phyloP scores from a whole-genome alignment of 2,113 vertebrate species.

The Crotalus tigris region DNA sequence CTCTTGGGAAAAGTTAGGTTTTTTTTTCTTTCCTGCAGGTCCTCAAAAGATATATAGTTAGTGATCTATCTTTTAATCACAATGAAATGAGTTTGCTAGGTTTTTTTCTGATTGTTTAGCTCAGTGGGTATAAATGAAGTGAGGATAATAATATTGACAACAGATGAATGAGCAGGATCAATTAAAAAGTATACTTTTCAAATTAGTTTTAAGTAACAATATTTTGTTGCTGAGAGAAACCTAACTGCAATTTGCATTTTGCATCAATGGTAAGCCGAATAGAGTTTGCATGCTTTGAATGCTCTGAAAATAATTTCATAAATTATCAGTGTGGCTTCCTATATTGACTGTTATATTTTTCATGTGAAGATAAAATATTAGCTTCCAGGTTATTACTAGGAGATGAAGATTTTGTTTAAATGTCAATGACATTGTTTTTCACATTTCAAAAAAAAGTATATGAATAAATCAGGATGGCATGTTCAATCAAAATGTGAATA shows the following conservation, averaged over 20 bases:
- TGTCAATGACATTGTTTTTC: not conserved
- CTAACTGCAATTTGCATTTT: not conserved
- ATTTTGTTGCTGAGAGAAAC: not conserved
- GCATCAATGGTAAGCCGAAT: not conserved
- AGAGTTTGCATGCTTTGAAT: not conserved
- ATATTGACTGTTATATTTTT: not conserved
- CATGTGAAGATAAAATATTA: constrained; percentile 24
- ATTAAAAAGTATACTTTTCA: not conserved
- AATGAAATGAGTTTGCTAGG: not conserved
- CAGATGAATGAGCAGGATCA: not conserved
- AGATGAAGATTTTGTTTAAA: not conserved
- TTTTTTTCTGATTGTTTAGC: not conserved
- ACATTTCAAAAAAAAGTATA: not conserved
- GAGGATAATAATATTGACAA: not conserved
- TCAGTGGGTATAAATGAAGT: not conserved
- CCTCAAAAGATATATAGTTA: not conserved
- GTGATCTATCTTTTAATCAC: not conserved
- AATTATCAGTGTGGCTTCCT: not conserved
- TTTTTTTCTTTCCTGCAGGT: not conserved
- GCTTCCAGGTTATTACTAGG: constrained; percentile 6
- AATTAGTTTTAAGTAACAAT: not conserved
- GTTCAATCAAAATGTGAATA: not conserved
- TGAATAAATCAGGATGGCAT: not conserved
- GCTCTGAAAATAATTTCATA: not conserved
- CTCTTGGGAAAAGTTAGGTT: not conserved